phyloP scores from a whole-genome alignment of 2,113 vertebrate genomes.

The Otis tarda region DNA sequence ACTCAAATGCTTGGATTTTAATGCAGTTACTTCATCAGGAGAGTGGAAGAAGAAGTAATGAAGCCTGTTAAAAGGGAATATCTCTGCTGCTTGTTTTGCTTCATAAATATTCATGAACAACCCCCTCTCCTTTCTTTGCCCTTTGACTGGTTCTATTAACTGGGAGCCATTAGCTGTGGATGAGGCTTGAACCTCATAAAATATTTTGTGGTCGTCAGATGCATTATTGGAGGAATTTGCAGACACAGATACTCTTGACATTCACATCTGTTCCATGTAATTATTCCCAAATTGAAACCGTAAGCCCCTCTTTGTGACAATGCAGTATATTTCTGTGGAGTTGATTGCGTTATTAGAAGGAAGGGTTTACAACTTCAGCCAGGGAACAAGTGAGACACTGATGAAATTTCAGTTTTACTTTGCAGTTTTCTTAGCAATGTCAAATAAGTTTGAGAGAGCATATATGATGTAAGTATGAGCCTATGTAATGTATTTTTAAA shows the following conservation, averaged over 20 bases:
- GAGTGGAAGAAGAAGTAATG: constrained; percentile 36
- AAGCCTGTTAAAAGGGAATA: constrained; percentile 33
- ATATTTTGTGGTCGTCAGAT: constrained; percentile 53
- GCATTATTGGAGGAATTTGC: constrained; percentile 53
- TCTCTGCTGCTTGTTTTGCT: constrained; percentile 41
- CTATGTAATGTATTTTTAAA: background rate
- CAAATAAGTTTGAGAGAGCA: background rate
- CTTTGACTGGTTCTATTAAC: constrained; percentile 69
- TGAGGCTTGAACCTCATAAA: constrained; percentile 57
- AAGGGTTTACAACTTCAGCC: constrained; percentile 32
- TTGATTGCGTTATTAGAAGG: constrained; percentile 45
- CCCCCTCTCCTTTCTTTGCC: constrained; percentile 42
- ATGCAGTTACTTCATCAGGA: constrained; percentile 40
- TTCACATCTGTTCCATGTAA: constrained; percentile 47
- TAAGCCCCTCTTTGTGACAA: constrained; percentile 61
- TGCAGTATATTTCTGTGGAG: constrained; percentile 30
- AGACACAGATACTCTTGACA: constrained; percentile 51
- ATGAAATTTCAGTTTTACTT: constrained; percentile 29
- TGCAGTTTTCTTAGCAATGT: background rate
- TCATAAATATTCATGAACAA: constrained; percentile 61
- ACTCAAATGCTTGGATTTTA: constrained; percentile 38
- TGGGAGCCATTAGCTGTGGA: constrained; percentile 63
- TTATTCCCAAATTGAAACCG: constrained; percentile 39
- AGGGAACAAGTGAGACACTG: background rate
- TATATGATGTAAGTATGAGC: background rate